These are phyloP conservation scores for Paraplagusia blochii DNA, from an alignment of 2,113 vertebrate genomes.

Conservation along the genomic window DNA sequence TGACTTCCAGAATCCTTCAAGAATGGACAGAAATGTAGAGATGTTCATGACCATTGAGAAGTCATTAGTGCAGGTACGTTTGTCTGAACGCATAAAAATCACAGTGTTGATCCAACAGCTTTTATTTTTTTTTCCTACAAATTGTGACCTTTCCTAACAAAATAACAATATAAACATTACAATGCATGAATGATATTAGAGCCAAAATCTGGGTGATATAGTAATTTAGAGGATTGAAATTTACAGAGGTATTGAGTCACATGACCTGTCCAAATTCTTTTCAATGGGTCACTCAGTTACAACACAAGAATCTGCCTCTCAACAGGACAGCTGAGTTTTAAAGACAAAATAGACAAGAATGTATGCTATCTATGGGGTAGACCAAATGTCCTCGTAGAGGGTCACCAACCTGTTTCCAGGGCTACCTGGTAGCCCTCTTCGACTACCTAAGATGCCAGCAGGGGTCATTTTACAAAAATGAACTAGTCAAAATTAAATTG, in stretches of 20 bases:
- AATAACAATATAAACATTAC: too few species aligned
- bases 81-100: not conserved
- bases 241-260: slow-evolving; percentile 3
- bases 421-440: too few species aligned
- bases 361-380: too few species aligned
- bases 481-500: too few species aligned
- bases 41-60: slow-evolving; percentile 99
- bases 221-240: slow-evolving; percentile 10
- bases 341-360: too few species aligned
- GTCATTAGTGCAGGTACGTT: slow-evolving; percentile 88
- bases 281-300: slow-evolving; percentile 22
- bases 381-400: too few species aligned
- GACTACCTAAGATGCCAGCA: too few species aligned
- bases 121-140: not conserved
- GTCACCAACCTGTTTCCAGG: too few species aligned
- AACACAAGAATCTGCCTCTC: slow-evolving; percentile 3
- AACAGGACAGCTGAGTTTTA: not conserved
- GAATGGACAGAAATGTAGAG: slow-evolving; percentile 97
- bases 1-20: slow-evolving; percentile 97
- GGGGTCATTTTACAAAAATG: too few species aligned
- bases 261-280: slow-evolving; percentile 15
- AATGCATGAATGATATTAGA: not conserved
- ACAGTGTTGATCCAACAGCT: not conserved
- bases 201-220: not conserved
- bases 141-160: too few species aligned